phyloP scores from a whole-genome alignment of 2,888 invertebrate genomes.

The Beris morrisii region DNA sequence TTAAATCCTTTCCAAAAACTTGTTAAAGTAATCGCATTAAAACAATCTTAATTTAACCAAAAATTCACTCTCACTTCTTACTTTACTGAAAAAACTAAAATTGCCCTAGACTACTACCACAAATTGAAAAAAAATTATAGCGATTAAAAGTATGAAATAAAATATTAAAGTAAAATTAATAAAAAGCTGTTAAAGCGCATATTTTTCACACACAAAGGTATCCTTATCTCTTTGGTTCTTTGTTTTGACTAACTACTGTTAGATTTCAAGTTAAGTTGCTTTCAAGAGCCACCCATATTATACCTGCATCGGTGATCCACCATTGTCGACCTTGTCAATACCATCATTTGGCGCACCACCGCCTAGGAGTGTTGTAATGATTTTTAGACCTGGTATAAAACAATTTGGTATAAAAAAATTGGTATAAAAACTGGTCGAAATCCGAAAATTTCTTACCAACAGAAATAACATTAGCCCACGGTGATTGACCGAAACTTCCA shows the following conservation, averaged over 20 bases:
- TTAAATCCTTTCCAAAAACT: no score
- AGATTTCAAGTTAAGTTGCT: neutral
- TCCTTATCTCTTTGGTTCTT: neutral
- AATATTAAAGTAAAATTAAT: neutral
- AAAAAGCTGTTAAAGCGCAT: neutral
- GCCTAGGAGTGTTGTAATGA: slow-evolving; percentile 80
- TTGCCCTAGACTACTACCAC: no score
- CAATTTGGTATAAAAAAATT: neutral
- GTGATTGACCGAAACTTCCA: slow-evolving; percentile 69
- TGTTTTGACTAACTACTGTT: neutral
- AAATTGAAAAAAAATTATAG: no score
- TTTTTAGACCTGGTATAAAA: slow-evolving; percentile 64
- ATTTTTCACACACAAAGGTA: neutral
- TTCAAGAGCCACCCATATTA: slow-evolving; percentile 30
- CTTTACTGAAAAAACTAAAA: no score
- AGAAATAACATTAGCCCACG: slow-evolving; percentile 85
- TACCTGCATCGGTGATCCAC: slow-evolving; percentile 88
- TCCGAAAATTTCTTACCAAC: slow-evolving; percentile 59
- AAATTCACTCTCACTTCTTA: no score
- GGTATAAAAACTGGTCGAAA: neutral
- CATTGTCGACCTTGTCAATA: slow-evolving; percentile 89
- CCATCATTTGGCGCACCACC: slow-evolving; percentile 76
- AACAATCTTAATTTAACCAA: no score
- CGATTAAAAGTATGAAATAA: no score
- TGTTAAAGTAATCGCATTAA: no score